Percentiles rank a stretch among this genome's conserved stretches.
These are phyloP conservation scores for Hirundichthys speculiger DNA, from an alignment of 2,113 vertebrate species.

Conservation along the genomic window DNA sequence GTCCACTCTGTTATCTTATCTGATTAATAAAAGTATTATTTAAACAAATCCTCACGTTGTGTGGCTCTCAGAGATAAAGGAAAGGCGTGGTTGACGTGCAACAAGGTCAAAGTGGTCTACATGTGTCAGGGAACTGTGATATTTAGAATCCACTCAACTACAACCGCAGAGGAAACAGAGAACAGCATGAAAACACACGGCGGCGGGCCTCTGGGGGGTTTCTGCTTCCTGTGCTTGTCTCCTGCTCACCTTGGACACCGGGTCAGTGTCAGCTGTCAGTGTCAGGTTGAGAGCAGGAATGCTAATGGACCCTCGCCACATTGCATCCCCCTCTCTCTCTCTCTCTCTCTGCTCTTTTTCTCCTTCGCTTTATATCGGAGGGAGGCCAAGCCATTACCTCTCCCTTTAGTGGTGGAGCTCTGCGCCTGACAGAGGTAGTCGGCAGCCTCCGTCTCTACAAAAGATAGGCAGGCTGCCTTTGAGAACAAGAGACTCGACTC, in stretches of 20 bases:
- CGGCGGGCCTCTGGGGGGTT: slow-evolving; percentile 48
- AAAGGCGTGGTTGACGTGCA: slow-evolving; percentile 11
- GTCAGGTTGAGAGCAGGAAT: slow-evolving; percentile 64
- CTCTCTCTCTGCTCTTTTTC: slow-evolving; percentile 19
- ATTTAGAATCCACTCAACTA: slow-evolving; percentile 65
- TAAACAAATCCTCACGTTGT: not conserved
- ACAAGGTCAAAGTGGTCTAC: slow-evolving; percentile 72
- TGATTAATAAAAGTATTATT: not conserved
- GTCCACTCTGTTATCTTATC: not conserved
- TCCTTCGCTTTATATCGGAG: slow-evolving; percentile 30
- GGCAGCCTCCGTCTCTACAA: slow-evolving; percentile 44
- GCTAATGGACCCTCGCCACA: slow-evolving; percentile 65
- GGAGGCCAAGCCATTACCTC: slow-evolving; percentile 63
- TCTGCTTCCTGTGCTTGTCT: slow-evolving; percentile 70
- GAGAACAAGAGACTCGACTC: slow-evolving; percentile 38
- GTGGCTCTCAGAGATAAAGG: slow-evolving; percentile 16
- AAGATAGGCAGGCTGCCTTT: slow-evolving; percentile 58
- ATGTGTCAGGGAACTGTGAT: slow-evolving; percentile 68
- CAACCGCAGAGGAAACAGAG: slow-evolving; percentile 69
- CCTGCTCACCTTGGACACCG: slow-evolving; percentile 69
- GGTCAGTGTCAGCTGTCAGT: slow-evolving; percentile 76
- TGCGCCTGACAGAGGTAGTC: slow-evolving; percentile 41
- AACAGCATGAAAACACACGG: slow-evolving; percentile 58
- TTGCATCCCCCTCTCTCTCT: slow-evolving; percentile 15
- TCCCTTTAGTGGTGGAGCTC: slow-evolving; percentile 36